phyloP scores from a whole-genome alignment of 2,888 invertebrate species.

The Lasiommata megera region DNA sequence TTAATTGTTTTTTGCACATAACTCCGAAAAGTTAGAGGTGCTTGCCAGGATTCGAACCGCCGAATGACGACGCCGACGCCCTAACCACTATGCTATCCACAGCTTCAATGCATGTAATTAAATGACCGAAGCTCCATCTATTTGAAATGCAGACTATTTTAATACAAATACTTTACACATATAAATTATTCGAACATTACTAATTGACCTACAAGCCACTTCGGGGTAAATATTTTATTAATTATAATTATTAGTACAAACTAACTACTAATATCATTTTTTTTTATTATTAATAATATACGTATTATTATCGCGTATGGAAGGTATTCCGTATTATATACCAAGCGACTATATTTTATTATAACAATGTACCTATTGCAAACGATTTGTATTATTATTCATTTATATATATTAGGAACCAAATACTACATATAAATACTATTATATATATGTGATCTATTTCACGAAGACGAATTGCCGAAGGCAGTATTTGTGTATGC shows the following conservation, averaged over 20 bases:
- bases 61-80: too few relatives aligned
- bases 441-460: not conserved
- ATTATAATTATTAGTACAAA: not conserved
- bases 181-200: conserved; percentile 16
- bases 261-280: conserved; percentile 9
- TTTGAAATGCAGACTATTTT: not conserved
- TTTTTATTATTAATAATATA: conserved; percentile 27
- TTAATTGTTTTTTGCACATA: too few relatives aligned
- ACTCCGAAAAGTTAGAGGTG: too few relatives aligned
- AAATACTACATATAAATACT: conserved; percentile 15
- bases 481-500: not conserved
- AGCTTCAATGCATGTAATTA: too few relatives aligned
- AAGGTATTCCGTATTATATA: conserved; percentile 46
- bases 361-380: conserved; percentile 7
- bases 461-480: not conserved
- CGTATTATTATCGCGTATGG: conserved; percentile 56
- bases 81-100: too few relatives aligned
- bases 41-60: too few relatives aligned
- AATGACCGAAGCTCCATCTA: not conserved
- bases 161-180: not conserved
- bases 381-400: conserved; percentile 8
- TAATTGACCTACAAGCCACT: conserved; percentile 77
- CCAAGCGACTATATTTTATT: conserved; percentile 12
- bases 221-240: conserved; percentile 40
- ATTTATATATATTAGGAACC: conserved; percentile 23